Conservation (phyloP, 2,113 vertebrate species). For the Ptychochromis oligacanthus region DNA sequence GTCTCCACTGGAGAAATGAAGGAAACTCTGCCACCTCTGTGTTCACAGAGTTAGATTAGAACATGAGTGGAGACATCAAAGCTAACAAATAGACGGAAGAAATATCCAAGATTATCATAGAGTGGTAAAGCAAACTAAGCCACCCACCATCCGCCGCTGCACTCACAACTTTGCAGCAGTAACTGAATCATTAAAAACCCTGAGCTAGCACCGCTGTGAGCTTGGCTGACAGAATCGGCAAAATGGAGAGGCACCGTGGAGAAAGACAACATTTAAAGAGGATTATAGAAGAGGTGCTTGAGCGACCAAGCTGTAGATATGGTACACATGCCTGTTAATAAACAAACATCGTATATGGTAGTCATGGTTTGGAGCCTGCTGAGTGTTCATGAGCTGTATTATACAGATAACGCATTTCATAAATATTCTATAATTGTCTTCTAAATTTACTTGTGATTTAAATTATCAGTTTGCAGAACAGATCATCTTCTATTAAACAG, state of each 20-base stretch:
- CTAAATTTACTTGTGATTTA: constrained; percentile 41
- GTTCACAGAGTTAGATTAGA: constrained; percentile 41
- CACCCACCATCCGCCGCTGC: constrained; percentile 48
- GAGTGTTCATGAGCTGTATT: constrained; percentile 45
- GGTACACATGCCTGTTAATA: constrained; percentile 48
- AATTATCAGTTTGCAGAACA: constrained; percentile 32
- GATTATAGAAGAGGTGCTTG: constrained; percentile 65
- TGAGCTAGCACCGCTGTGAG: constrained; percentile 26
- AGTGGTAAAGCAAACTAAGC: constrained; percentile 37
- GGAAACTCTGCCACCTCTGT: constrained; percentile 19
- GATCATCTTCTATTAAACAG: constrained; percentile 16
- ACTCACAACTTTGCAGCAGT: constrained; percentile 46
- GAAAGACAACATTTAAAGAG: constrained; percentile 62
- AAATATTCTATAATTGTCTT: constrained; percentile 43
- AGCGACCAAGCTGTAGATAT: constrained; percentile 39
- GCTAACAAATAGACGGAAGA: constrained; percentile 42
- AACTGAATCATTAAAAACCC: constrained; percentile 62
- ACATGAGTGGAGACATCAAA: constrained; percentile 54
- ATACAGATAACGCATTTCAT: constrained; percentile 48
- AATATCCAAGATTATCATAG: constrained; percentile 41
- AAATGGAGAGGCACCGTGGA: constrained; percentile 48
- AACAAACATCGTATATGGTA: constrained; percentile 38
- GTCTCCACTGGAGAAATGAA: constrained; percentile 1
- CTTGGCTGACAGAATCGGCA: constrained; percentile 40
- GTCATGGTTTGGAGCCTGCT: constrained; percentile 32